phyloP scores from a whole-genome alignment of 2,113 vertebrate genomes.

The Perognathus longimembris region DNA sequence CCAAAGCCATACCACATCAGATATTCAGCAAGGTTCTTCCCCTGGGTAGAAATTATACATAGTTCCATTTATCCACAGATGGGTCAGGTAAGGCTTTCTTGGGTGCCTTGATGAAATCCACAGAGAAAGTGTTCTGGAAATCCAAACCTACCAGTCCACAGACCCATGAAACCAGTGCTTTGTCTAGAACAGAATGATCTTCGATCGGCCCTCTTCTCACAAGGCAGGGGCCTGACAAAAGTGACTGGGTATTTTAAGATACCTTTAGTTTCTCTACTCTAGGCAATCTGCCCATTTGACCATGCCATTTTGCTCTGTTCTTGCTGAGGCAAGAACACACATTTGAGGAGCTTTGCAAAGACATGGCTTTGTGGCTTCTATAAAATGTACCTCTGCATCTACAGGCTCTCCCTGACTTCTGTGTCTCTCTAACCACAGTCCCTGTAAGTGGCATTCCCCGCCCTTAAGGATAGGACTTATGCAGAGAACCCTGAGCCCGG shows the following conservation, averaged over 20 bases:
- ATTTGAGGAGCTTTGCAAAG: not conserved
- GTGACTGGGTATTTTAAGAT: not conserved
- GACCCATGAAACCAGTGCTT: not conserved
- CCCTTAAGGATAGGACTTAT: not conserved
- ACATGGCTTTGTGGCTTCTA: not conserved
- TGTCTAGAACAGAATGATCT: not conserved
- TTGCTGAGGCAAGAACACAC: too few relatives aligned
- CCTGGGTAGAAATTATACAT: not conserved
- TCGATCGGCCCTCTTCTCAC: not conserved
- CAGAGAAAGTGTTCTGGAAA: not conserved
- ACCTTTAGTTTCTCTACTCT: not conserved
- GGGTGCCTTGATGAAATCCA: not conserved
- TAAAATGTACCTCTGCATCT: not conserved
- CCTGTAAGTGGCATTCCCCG: not conserved
- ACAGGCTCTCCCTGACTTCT: not conserved
- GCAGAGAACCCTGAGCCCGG: not conserved
- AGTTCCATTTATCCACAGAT: not conserved
- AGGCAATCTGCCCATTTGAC: too few relatives aligned
- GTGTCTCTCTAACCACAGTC: not conserved
- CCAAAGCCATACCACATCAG: not conserved
- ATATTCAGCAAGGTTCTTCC: not conserved
- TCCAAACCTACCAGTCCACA: not conserved
- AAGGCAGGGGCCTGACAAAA: not conserved
- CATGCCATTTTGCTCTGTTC: not conserved
- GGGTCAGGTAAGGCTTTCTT: not conserved